Percentiles rank a stretch among this genome's conserved stretches.
These are phyloP conservation scores for Salvelinus namaycush DNA, from an alignment of 2,113 vertebrate species.

Conservation along the genomic window DNA sequence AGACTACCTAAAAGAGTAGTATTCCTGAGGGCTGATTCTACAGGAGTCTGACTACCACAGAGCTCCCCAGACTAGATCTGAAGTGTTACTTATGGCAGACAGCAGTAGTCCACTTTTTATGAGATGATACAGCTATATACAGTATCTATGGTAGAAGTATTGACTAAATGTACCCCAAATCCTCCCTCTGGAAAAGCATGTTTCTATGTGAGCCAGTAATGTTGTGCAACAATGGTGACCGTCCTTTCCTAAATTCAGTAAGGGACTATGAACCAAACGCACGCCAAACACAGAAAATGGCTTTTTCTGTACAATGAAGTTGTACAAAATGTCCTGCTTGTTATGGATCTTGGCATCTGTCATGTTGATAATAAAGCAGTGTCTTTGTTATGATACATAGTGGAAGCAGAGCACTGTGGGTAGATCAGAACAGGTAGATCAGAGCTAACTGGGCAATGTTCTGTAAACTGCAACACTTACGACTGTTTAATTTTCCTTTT, in stretches of 20 bases:
- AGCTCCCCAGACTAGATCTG: conserved; percentile 47
- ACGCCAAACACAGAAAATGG: not conserved
- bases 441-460: not conserved
- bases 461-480: conserved; percentile 8
- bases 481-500: conserved; percentile 30
- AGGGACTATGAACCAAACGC: conserved; percentile 21
- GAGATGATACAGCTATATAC: conserved; percentile 29
- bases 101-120: conserved; percentile 40
- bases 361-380: conserved; percentile 11
- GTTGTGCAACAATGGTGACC: conserved; percentile 27
- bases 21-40: conserved; percentile 40
- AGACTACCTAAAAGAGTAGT: conserved; percentile 50
- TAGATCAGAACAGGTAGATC: not conserved
- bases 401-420: conserved; percentile 15
- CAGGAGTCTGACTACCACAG: conserved; percentile 39
- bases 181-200: conserved; percentile 18
- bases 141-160: conserved; percentile 40
- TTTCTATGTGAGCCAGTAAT: conserved; percentile 43
- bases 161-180: conserved; percentile 32
- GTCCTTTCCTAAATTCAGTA: conserved; percentile 21
- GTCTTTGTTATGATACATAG: conserved; percentile 1
- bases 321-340: not conserved
- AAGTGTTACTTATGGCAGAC: conserved; percentile 37
- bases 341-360: conserved; percentile 26
- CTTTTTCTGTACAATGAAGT: conserved; percentile 22